Conservation (phyloP, 2,113 vertebrate species). For the Rattus rattus region DNA sequence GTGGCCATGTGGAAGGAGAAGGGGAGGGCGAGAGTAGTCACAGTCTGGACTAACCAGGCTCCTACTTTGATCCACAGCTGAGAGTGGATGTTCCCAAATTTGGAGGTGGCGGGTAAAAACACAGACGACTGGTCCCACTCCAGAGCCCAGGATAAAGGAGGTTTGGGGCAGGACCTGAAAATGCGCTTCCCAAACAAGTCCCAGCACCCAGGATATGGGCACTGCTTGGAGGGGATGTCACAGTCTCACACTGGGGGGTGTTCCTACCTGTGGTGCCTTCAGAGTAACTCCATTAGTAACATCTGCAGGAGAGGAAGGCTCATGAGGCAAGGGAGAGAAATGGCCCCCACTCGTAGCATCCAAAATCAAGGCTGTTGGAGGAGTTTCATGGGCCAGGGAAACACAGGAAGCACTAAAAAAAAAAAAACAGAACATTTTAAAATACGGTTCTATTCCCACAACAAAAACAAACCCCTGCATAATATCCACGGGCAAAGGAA, state of each 20-base stretch:
- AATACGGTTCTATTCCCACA: neutral
- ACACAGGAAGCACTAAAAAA: slow-evolving; percentile 90
- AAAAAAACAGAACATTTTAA: slow-evolving; percentile 76
- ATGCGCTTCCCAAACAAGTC: neutral
- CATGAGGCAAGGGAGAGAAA: slow-evolving; percentile 60
- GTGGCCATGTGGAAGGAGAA: neutral
- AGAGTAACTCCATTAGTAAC: slow-evolving; percentile 86
- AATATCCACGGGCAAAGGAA: neutral
- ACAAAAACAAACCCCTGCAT: neutral
- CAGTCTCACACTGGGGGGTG: neutral
- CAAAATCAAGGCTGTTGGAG: slow-evolving; percentile 86
- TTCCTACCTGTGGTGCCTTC: slow-evolving; percentile 90
- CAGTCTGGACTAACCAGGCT: neutral
- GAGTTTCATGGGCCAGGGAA: slow-evolving; percentile 86
- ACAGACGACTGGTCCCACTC: neutral
- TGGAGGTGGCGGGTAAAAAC: neutral
- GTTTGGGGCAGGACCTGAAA: neutral
- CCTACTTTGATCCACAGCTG: neutral
- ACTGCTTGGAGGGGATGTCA: neutral
- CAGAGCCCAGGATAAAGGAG: neutral
- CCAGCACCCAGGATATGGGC: neutral
- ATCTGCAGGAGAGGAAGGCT: slow-evolving; percentile 58
- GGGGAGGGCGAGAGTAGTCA: neutral
- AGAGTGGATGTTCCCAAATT: neutral
- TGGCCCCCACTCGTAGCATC: slow-evolving; percentile 82